phyloP scores from a whole-genome alignment of 2,797 vertebrate genomes.

The Malurus splendens region DNA sequence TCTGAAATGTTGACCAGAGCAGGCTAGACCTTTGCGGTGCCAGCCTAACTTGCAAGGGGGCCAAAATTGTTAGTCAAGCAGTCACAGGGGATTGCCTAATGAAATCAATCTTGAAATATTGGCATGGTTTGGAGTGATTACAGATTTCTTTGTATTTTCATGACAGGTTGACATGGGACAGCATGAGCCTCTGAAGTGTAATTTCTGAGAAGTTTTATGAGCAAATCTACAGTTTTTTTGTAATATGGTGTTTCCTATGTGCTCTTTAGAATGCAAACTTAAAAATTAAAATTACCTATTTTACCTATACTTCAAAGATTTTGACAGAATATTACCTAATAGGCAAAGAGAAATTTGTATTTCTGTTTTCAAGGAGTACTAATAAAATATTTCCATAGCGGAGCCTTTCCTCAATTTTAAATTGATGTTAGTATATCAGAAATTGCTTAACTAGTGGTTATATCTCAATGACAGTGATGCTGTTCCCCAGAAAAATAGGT shows the following conservation, averaged over 20 bases:
- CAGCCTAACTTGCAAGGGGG: not conserved
- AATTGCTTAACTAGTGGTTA: not conserved
- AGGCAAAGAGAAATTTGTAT: not conserved
- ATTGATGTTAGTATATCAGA: not conserved
- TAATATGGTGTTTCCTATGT: not conserved
- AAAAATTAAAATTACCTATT: not conserved
- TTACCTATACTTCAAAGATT: not conserved
- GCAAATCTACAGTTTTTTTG: not conserved
- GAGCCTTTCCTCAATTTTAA: not conserved
- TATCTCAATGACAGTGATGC: not conserved
- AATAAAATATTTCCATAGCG: not conserved
- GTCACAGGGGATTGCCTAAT: not conserved
- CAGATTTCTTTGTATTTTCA: not conserved
- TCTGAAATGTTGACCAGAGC: not conserved
- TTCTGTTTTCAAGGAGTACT: not conserved
- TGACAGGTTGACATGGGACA: not conserved
- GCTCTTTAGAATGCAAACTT: not conserved
- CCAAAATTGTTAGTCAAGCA: not conserved
- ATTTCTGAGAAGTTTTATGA: constrained; percentile 1
- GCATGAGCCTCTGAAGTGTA: not conserved
- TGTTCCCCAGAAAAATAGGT: not conserved
- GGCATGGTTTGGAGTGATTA: not conserved
- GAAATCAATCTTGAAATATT: not conserved
- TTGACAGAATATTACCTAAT: not conserved
- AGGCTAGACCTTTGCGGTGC: not conserved